Percentiles rank a stretch among this genome's conserved stretches.
phyloP scores from a whole-genome alignment of 2,888 invertebrate species.

The Cyrtodaria siliqua region DNA sequence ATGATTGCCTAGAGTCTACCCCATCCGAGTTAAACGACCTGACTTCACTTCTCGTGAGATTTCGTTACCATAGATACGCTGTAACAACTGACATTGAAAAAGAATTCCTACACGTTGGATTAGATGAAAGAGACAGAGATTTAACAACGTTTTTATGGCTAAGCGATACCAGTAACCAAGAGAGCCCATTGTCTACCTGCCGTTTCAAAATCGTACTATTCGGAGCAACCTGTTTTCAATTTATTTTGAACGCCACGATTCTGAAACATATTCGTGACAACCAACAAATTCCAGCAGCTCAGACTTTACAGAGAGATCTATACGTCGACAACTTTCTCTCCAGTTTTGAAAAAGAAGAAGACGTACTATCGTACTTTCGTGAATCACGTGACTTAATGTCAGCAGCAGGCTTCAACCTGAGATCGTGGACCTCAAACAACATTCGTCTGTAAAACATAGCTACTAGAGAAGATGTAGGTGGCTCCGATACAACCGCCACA shows the following conservation, averaged over 20 bases:
- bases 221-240: slow-evolving; percentile 43
- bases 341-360: slow-evolving; percentile 23
- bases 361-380: slow-evolving; percentile 13
- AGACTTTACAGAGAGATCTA: slow-evolving; percentile 16
- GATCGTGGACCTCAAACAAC: slow-evolving; percentile 41
- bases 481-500: slow-evolving; percentile 7
- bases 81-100: slow-evolving; percentile 47
- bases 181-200: slow-evolving; percentile 25
- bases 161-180: slow-evolving; percentile 36
- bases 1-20: slow-evolving; percentile 42
- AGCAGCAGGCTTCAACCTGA: slow-evolving; percentile 30
- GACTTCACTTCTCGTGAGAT: slow-evolving; percentile 39
- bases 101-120: slow-evolving; percentile 38
- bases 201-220: slow-evolving; percentile 48
- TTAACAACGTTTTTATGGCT: slow-evolving; percentile 52
- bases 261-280: slow-evolving; percentile 34
- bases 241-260: slow-evolving; percentile 48
- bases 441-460: slow-evolving; percentile 10
- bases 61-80: slow-evolving; percentile 37
- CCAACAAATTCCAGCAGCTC: background rate
- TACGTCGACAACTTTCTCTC: slow-evolving; percentile 52
- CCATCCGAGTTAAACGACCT: slow-evolving; percentile 35
- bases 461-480: slow-evolving; percentile 9
- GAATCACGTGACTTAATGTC: slow-evolving; percentile 8
- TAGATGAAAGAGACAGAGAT: slow-evolving; percentile 42